Percentiles rank a stretch among this genome's conserved stretches.
phyloP scores from a whole-genome alignment of 2,797 vertebrate genomes.

The Pelochelys cantorii region DNA sequence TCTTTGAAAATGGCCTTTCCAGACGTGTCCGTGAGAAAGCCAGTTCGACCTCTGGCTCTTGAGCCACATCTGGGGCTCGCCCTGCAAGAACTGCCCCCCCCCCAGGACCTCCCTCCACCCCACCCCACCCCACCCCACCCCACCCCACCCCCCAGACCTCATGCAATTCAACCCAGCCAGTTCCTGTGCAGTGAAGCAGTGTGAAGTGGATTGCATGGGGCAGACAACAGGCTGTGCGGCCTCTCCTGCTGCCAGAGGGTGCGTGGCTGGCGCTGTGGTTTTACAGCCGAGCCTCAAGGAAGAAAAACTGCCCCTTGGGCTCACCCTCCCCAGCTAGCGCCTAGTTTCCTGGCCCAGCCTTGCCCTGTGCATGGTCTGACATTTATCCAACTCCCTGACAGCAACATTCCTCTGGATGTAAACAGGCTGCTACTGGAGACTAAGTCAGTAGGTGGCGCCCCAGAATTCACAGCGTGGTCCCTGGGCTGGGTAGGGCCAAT shows the following conservation, averaged over 20 bases:
- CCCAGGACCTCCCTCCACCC: no score
- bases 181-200: accelerated
- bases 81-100: not conserved
- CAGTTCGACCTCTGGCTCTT: no score
- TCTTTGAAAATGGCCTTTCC: not conserved
- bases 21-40: not conserved
- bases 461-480: not conserved
- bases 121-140: no score
- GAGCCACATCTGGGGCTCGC: not conserved
- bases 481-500: not conserved
- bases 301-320: not conserved
- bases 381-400: not conserved
- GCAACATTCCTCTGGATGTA: not conserved
- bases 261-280: accelerated
- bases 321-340: not conserved
- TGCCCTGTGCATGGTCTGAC: no score
- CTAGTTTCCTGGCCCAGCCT: not conserved
- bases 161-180: accelerated
- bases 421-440: not conserved
- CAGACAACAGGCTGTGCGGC: accelerated
- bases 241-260: no score
- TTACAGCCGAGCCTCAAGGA: not conserved
- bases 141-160: no score
- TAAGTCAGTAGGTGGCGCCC: not conserved
- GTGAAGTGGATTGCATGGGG: not conserved